Evolutionary conservation across 2,113 vertebrate genomes (phyloP), one percentile per base, ranked within the genome.

Genomic region (Diadophis punctatus): DNA sequence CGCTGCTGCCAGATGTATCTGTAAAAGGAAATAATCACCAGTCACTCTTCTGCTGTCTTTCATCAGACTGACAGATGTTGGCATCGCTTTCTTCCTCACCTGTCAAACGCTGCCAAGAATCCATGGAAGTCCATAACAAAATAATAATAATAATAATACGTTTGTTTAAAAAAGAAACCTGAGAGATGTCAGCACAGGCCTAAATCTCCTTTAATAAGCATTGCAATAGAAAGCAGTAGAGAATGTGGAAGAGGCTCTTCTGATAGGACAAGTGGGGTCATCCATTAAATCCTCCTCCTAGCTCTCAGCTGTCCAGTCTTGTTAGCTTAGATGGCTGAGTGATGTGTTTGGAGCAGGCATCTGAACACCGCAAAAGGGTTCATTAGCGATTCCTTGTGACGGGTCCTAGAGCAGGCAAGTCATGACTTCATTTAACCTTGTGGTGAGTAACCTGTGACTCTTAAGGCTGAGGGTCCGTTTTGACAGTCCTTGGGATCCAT

Each of bases 221-320:
- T 49, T 84, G 55, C 68, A 52, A 60, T 53, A 85, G 30, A 58
- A n/a, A 48, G 52, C 49, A 39, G 43, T n/a, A 55, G 11, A 56
- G 87, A 89, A 88, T 87, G 92, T 55, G 58, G 3, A 16, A 34
- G n/a, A 30, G 88, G 16, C 52, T 2, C 20, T 14, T 43, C 46
- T 90, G 48, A 39, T 55, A 23, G 48, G 88, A 43, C 93, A 91
- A 63, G 90, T 93, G 93, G 53, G 52, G 48, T 74, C 56, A 63
- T 91, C 86, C 16, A 68, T 93, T 90, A 91, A 89, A 8, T n/a
- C 93, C 87, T 93, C 90, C 68, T 63, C 58, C 46, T 49, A 80
- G 22, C 43, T 53, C 48, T 90, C 88, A 90, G 92, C 91, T 93
- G 88, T 56, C 88, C 80, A 52, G 46, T 53, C 90, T 90, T 90